These are phyloP conservation scores for Drosophila virilis DNA, from an alignment of 1,140 invertebrate species.

Conservation along the genomic window DNA sequence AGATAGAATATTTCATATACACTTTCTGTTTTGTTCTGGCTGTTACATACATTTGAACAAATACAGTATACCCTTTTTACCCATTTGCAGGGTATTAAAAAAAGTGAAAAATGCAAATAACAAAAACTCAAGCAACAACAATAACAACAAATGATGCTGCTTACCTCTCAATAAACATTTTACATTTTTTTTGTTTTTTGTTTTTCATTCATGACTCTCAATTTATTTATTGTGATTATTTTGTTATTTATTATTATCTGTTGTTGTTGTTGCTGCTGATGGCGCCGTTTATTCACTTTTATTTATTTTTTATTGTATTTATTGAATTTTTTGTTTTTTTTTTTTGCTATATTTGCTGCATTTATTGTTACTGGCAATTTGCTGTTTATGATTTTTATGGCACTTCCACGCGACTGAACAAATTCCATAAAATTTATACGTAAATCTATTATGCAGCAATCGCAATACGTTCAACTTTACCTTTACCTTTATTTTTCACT, in stretches of 20 bases:
- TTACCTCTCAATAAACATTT: conserved; percentile 42
- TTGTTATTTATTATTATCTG: conserved; percentile 48
- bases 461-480: conserved; percentile 23
- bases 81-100: background rate
- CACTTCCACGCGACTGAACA: conserved; percentile 73
- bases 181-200: conserved; percentile 9
- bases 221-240: conserved; percentile 53
- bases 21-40: no score
- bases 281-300: conserved; percentile 21
- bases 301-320: conserved; percentile 12
- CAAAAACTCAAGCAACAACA: conserved; percentile 46
- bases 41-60: no score
- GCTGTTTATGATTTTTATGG: conserved; percentile 74
- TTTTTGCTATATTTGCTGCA: conserved; percentile 20
- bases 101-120: conserved; percentile 19
- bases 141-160: conserved; percentile 36
- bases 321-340: conserved; percentile 5
- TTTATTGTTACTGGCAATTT: conserved; percentile 41
- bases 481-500: conserved; percentile 43
- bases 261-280: conserved; percentile 10
- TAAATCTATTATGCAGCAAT: conserved; percentile 55
- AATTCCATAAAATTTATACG: conserved; percentile 62
- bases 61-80: no score
- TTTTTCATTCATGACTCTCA: conserved; percentile 12
- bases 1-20: no score